phyloP scores from a whole-genome alignment of 1,140 invertebrate genomes.

The Cyphomyrmex costatus region DNA sequence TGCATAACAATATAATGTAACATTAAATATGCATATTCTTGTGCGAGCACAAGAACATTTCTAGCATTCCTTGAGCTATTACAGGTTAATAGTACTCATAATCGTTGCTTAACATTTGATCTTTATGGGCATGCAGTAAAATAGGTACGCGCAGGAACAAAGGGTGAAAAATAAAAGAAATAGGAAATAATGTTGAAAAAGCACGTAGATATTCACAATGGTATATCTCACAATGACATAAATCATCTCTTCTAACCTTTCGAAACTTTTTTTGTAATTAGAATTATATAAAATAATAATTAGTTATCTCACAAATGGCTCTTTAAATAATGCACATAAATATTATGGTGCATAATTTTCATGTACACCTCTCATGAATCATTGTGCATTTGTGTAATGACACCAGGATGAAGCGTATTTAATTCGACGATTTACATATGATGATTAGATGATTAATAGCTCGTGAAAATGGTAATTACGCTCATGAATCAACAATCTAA shows the following conservation, averaged over 20 bases:
- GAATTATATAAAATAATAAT: not conserved
- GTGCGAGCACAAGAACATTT: not conserved
- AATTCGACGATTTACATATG: conserved; percentile 61
- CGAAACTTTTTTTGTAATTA: not conserved
- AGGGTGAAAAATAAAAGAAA: conserved; percentile 64
- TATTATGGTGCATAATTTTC: not conserved
- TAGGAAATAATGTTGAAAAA: conserved; percentile 58
- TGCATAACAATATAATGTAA: not conserved
- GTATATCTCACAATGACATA: not conserved
- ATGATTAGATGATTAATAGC: conserved; percentile 63
- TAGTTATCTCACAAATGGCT: not conserved
- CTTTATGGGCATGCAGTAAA: conserved; percentile 33
- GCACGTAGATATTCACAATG: not conserved
- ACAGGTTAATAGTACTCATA: conserved; percentile 66
- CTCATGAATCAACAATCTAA: conserved; percentile 58
- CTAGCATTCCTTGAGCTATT: not conserved
- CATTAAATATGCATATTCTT: not conserved
- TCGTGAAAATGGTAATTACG: conserved; percentile 60
- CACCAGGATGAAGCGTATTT: conserved; percentile 21
- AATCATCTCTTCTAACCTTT: not conserved
- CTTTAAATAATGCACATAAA: conserved; percentile 26
- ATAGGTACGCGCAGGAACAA: conserved; percentile 37
- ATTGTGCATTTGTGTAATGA: conserved; percentile 33
- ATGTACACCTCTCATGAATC: conserved; percentile 15
- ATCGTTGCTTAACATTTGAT: conserved; percentile 68